Base-by-base conservation (phyloP, 1,140 invertebrate genomes). In the Cardiocondyla obscurior region DNA sequence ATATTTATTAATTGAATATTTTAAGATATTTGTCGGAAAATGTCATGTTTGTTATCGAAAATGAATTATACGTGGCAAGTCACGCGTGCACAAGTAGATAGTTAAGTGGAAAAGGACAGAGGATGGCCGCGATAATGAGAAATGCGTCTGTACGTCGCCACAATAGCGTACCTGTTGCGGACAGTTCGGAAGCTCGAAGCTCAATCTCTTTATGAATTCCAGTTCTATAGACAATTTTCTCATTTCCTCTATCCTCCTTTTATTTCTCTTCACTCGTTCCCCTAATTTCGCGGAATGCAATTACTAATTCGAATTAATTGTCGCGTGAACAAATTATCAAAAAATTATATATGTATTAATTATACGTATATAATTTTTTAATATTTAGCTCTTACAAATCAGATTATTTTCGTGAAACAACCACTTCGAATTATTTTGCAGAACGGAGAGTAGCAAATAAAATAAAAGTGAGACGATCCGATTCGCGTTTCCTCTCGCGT, bases 101-200 rank as follows among this genome's bases (percentile, higher is more conserved):
- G 4, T 46, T 1, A 2, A 5, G 0, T 67, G 28, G 44, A 7
- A 67, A 53, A 39, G 36, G 44, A 49, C 30, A 28, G 44, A 4
- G 33, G 22, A 77, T 53, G 44, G 14, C 2, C 6, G n/a, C 25
- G 25, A 83, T 69, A 83, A 81, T 60, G 28, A 28, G 10, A 67
- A 81, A 58, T 79, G 14, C 39, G 19, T 81, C 25, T 65, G 39
- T 25, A 25, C 25, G 2, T 39, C 42, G 74, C 28, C 39, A 60
- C 64, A 83, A 70, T 83, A 46, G 36, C 44, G 62, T 83, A 83
- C 74, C 82, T 83, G 82, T 83, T 83, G 82, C 62, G n/a, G 76
- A 83, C 74, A 83, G 62, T 69, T 81, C 62, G 69, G 19, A 42
- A 57, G 22, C 51, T 49, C 14, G 12, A 39, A 8, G 28, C 62